These are phyloP conservation scores for Mus spretus DNA, from an alignment of 2,797 vertebrate genomes.

Conservation along the genomic window DNA sequence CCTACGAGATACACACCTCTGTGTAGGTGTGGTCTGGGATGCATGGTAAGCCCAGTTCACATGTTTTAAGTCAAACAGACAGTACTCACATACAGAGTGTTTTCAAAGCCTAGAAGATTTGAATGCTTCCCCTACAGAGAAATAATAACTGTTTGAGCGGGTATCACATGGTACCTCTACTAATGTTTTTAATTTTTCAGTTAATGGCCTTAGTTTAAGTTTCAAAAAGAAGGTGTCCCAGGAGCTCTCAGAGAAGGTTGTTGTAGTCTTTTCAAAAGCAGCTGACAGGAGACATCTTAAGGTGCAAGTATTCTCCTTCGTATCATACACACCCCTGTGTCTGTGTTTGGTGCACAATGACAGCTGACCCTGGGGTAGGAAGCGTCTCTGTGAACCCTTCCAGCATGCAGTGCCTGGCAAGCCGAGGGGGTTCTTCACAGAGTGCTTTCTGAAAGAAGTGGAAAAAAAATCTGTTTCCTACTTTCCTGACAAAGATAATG, in stretches of 20 bases:
- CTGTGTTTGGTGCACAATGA: neutral
- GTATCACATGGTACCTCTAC: neutral
- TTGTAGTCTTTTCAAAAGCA: neutral
- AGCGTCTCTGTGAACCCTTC: neutral
- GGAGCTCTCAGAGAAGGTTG: neutral
- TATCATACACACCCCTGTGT: neutral
- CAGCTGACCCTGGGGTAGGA: neutral
- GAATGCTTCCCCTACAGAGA: neutral
- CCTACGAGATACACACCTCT: neutral
- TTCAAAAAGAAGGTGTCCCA: neutral
- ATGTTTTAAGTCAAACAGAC: neutral
- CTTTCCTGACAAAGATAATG: neutral
- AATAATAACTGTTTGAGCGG: neutral
- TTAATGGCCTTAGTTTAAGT: neutral
- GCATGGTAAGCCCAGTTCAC: neutral
- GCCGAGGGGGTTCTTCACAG: neutral
- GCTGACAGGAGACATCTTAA: neutral
- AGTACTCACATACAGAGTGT: neutral
- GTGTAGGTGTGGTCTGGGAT: neutral
- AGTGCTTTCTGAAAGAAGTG: neutral
- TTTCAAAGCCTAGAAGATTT: neutral
- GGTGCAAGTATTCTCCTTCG: neutral
- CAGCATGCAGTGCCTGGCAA: neutral
- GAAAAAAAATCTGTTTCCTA: constrained; percentile 38
- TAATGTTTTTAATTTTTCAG: neutral